Percentiles rank a stretch among this genome's conserved stretches.
phyloP scores from a whole-genome alignment of 2,113 vertebrate genomes.

The Atractosteus spatula region DNA sequence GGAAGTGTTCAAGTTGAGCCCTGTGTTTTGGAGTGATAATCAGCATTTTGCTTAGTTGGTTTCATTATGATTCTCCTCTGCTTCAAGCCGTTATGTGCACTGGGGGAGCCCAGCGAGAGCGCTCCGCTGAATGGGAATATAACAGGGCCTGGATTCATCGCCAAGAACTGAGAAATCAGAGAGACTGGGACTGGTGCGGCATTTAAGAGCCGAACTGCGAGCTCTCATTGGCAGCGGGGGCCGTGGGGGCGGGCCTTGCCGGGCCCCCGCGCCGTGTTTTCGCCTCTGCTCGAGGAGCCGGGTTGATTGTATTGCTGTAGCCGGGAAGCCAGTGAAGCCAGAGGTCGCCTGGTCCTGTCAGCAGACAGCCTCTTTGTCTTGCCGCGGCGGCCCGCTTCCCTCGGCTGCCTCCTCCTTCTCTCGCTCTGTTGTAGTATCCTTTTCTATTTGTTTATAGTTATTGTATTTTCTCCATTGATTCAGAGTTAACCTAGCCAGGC shows the following conservation, averaged over 20 bases:
- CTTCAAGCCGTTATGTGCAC: too few species aligned
- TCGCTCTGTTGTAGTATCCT: slow-evolving; percentile 1
- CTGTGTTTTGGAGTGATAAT: too few species aligned
- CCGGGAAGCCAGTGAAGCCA: slow-evolving; percentile 36
- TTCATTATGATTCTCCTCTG: too few species aligned
- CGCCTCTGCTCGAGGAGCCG: slow-evolving; percentile 24
- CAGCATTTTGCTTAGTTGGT: too few species aligned
- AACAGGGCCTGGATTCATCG: not conserved
- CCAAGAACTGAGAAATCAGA: not conserved
- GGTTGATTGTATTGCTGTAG: slow-evolving; percentile 39
- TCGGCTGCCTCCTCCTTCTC: not conserved
- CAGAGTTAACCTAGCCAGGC: slow-evolving; percentile 19
- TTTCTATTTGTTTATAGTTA: slow-evolving; percentile 25
- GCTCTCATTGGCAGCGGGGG: not conserved
- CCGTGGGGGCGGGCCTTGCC: not conserved
- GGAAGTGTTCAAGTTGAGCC: too few species aligned
- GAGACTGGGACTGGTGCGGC: too few species aligned
- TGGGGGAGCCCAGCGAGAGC: too few species aligned
- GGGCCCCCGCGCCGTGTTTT: too few species aligned
- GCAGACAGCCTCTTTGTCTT: slow-evolving; percentile 24
- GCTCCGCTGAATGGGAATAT: not conserved
- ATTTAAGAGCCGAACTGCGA: not conserved
- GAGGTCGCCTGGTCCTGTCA: slow-evolving; percentile 36
- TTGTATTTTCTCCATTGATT: slow-evolving; percentile 27
- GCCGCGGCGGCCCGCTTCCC: slow-evolving; percentile 27